Percentiles rank a stretch among this genome's conserved stretches.
Evolutionary conservation across 2,113 vertebrate species (phyloP).

Genomic region (Myrmophylax atrothorax): DNA sequence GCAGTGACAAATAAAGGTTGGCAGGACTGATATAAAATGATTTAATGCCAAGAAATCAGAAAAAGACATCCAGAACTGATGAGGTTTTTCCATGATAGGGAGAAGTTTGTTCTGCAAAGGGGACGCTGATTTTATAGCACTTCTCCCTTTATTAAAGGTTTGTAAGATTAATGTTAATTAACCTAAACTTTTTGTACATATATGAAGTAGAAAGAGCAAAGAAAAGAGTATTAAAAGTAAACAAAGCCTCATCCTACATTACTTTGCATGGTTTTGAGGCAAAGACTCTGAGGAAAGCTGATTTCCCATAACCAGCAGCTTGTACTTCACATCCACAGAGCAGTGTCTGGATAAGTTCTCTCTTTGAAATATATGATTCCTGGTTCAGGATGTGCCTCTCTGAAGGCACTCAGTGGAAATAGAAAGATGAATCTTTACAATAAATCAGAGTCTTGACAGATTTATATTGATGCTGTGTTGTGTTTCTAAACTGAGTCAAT

Average conservation of each 20-base stretch:
- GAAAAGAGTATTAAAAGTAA: background rate
- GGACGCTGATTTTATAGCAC: background rate
- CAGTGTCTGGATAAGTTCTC: background rate
- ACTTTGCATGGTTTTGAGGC: background rate
- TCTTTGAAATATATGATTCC: background rate
- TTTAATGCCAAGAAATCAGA: background rate
- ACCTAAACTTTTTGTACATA: background rate
- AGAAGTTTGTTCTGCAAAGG: background rate
- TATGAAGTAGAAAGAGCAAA: background rate
- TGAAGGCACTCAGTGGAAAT: background rate
- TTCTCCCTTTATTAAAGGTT: background rate
- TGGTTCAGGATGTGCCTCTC: background rate
- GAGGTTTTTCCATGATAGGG: background rate
- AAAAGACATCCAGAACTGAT: background rate
- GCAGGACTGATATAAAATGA: background rate
- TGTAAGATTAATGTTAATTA: background rate
- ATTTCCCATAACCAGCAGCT: background rate
- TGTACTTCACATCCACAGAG: background rate
- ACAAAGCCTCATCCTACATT: background rate
- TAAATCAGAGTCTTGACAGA: background rate
- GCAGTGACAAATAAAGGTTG: background rate
- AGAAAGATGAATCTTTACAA: background rate
- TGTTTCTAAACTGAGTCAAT: background rate
- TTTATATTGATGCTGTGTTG: background rate
- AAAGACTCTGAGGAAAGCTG: background rate